These are phyloP conservation scores for Mus caroli DNA, from an alignment of 2,797 vertebrate species.

Conservation along the genomic window DNA sequence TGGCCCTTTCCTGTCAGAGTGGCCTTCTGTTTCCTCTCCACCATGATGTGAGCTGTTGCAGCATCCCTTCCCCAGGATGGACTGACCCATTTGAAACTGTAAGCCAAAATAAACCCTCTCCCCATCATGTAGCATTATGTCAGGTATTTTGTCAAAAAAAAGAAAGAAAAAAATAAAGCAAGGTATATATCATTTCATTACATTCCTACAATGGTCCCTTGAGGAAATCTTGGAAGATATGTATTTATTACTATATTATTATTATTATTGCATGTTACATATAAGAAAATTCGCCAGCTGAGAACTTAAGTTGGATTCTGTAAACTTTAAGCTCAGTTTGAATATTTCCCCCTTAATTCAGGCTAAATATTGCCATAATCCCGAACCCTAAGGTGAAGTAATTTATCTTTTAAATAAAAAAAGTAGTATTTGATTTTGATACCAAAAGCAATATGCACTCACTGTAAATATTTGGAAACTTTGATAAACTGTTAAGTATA, in stretches of 20 bases:
- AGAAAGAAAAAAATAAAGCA: neutral
- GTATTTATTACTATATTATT: neutral
- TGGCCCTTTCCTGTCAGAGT: no score
- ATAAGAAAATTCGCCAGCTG: neutral
- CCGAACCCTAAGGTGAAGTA: neutral
- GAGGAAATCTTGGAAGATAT: neutral
- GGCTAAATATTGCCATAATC: neutral
- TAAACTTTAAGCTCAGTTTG: neutral
- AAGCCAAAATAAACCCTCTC: neutral
- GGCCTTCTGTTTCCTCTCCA: neutral
- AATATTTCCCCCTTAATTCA: neutral
- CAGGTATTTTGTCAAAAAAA: neutral
- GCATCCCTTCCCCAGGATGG: neutral
- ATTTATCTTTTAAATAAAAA: constrained; percentile 3
- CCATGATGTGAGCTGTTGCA: neutral
- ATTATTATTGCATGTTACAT: neutral
- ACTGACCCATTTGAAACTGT: neutral
- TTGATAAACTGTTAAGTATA: neutral
- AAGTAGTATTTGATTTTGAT: constrained; percentile 29
- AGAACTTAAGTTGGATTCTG: neutral
- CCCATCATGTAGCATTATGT: neutral
- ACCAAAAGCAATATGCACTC: neutral
- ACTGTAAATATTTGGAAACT: constrained; percentile 20
- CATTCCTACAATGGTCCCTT: no score
- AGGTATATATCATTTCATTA: neutral